Conservation (phyloP, 2,888 invertebrate species). For the Metalampra italica region DNA sequence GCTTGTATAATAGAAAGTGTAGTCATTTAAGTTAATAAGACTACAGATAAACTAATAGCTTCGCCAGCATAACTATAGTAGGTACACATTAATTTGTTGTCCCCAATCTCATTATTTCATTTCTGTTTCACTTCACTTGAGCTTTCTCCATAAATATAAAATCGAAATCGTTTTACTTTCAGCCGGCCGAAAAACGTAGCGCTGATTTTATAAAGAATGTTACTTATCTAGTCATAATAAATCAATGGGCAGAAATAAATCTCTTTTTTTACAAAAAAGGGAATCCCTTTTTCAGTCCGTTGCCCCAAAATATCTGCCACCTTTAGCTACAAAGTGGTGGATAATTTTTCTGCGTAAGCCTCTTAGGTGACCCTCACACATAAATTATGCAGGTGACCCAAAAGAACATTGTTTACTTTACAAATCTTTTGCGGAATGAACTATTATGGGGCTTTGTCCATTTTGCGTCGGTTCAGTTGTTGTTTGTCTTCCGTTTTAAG, state of each 20-base stretch:
- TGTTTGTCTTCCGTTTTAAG: too few species aligned
- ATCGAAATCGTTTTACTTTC: too few species aligned
- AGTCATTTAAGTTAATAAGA: too few species aligned
- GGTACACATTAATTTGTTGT: too few species aligned
- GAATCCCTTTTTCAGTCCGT: not conserved
- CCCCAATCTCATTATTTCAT: too few species aligned
- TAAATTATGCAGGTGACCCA: conserved; percentile 10
- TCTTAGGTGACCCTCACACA: conserved; percentile 3
- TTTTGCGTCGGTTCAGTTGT: not conserved
- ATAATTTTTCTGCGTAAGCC: conserved; percentile 7
- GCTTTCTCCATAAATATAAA: too few species aligned
- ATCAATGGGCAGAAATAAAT: not conserved
- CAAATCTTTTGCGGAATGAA: not conserved
- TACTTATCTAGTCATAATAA: not conserved
- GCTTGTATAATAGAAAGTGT: too few species aligned
- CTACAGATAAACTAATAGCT: too few species aligned
- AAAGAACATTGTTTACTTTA: not conserved
- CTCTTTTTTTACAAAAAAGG: not conserved
- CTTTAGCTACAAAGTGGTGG: conserved; percentile 5
- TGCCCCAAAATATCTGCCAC: not conserved
- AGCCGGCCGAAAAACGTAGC: too few species aligned
- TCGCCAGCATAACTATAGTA: too few species aligned
- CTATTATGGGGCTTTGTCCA: not conserved
- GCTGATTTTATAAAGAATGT: too few species aligned
- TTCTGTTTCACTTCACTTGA: not conserved